Evolutionary conservation across 2,113 vertebrate genomes (phyloP), one percentile per base, ranked within the genome.

Genomic region (Glaucidium brasilianum): DNA sequence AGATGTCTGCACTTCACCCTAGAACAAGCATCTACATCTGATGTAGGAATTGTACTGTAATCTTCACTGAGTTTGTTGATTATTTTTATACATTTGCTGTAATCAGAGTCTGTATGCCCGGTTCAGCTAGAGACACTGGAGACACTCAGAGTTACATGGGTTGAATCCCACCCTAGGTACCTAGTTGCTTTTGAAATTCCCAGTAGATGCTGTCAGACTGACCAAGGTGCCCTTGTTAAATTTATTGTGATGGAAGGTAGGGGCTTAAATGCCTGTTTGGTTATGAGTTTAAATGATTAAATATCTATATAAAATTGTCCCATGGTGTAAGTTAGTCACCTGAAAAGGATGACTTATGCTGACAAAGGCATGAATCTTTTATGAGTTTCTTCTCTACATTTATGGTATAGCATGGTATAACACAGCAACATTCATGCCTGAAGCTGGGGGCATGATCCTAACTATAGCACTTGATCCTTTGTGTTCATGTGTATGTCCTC

Each of bases 231-330:
- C 47, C 30, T 68, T 15, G 23, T 53, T 50, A 66, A 85, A 81
- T 89, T 91, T 91, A 91, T 75, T 67, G 14, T 35, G 72, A 52
- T 0, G 26, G 43, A 91, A 91, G 15, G 27, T 39, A 67, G 27
- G 23, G 20, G 29, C 12, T 87, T 80, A 75, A 92, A 89, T 50
- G 5, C 5, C 56, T 84, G 6, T 77, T 86, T 41, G 52, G 26
- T 64, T 91, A 53, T 47, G 47, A 64, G 26, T 23, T 92, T 94
- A 84, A 89, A 81, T 91, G 29, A 80, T 77, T 77, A 94, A 91
- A 84, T 71, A 84, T 62, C 63, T 80, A 12, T 74, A 80, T 74
- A 71, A 86, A 92, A 55, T 58, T 91, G n/a, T 71, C 74, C 64
- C 43, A 47, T 0, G 0, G 52, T 39, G 26, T 21, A 64, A 89